Conservation (phyloP, 2,888 invertebrate genomes). For the Trilocha varians region DNA sequence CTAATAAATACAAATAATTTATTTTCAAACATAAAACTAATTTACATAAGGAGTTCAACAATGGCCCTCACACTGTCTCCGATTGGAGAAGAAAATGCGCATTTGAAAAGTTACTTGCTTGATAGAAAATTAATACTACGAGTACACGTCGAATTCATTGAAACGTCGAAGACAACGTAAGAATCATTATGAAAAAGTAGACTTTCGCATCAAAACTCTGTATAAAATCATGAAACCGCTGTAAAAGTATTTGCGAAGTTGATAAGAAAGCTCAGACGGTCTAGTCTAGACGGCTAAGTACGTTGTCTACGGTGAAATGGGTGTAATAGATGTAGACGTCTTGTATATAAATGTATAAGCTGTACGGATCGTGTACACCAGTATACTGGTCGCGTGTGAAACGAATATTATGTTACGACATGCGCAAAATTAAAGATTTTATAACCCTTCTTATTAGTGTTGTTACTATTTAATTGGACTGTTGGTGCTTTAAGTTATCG, state of each 20-base stretch:
- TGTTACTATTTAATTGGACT: conserved; percentile 28
- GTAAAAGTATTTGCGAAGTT: neutral
- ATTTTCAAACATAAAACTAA: too few species aligned
- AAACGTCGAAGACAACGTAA: too few species aligned
- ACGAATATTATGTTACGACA: conserved; percentile 35
- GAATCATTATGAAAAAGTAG: too few species aligned
- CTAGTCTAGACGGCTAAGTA: conserved; percentile 23
- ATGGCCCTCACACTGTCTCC: too few species aligned
- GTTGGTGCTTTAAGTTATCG: conserved; percentile 13
- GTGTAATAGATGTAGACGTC: conserved; percentile 11
- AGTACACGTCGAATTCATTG: too few species aligned
- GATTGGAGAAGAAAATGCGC: too few species aligned
- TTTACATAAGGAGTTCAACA: too few species aligned
- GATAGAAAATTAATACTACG: too few species aligned
- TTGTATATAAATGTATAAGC: conserved; percentile 5
- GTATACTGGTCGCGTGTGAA: conserved; percentile 38
- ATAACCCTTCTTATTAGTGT: conserved; percentile 33
- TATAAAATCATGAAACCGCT: neutral
- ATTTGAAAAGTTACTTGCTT: too few species aligned
- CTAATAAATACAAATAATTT: too few species aligned
- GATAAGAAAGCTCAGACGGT: conserved; percentile 11
- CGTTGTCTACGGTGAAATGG: conserved; percentile 15
- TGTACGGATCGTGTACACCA: conserved; percentile 15
- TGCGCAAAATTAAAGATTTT: conserved; percentile 58
- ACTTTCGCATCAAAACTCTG: neutral